Percentiles rank a stretch among this genome's conserved stretches.
Conservation (phyloP, 2,888 invertebrate species). For the Mayetiola destructor region DNA sequence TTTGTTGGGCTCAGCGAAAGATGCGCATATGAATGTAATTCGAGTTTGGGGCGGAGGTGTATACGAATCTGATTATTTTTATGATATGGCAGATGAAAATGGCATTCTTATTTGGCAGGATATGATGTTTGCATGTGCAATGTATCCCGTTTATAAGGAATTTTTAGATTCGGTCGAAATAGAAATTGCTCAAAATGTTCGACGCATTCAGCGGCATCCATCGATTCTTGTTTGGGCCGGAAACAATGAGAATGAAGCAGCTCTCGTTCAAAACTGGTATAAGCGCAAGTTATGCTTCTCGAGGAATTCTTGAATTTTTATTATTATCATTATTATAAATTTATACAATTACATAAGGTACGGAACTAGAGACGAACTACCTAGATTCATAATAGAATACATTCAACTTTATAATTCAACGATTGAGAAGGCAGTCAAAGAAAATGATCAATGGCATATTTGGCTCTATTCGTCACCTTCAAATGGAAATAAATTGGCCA, state of each 20-base stretch:
- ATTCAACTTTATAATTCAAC: slow-evolving; percentile 66
- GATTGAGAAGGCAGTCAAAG: slow-evolving; percentile 48
- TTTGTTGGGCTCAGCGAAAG: slow-evolving; percentile 52
- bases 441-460: slow-evolving; percentile 43
- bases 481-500: slow-evolving; percentile 46
- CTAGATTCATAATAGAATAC: slow-evolving; percentile 59
- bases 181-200: slow-evolving; percentile 71
- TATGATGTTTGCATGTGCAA: slow-evolving; percentile 88
- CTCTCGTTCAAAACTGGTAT: slow-evolving; percentile 64
- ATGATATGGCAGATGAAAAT: slow-evolving; percentile 67
- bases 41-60: slow-evolving; percentile 99
- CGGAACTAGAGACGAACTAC: slow-evolving; percentile 37
- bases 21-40: slow-evolving; percentile 80
- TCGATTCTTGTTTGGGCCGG: slow-evolving; percentile 84
- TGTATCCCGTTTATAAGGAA: slow-evolving; percentile 66
- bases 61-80: slow-evolving; percentile 84
- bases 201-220: slow-evolving; percentile 70
- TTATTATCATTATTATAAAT: slow-evolving; percentile 13
- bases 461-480: slow-evolving; percentile 84
- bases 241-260: slow-evolving; percentile 94
- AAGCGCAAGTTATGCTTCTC: slow-evolving; percentile 22
- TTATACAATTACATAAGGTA: slow-evolving; percentile 35
- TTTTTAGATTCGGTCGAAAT: slow-evolving; percentile 58
- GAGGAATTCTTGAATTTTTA: not conserved
- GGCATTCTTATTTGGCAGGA: slow-evolving; percentile 97